These are phyloP conservation scores for Eupithecia subumbrata DNA, from an alignment of 2,888 invertebrate genomes.

Conservation along the genomic window DNA sequence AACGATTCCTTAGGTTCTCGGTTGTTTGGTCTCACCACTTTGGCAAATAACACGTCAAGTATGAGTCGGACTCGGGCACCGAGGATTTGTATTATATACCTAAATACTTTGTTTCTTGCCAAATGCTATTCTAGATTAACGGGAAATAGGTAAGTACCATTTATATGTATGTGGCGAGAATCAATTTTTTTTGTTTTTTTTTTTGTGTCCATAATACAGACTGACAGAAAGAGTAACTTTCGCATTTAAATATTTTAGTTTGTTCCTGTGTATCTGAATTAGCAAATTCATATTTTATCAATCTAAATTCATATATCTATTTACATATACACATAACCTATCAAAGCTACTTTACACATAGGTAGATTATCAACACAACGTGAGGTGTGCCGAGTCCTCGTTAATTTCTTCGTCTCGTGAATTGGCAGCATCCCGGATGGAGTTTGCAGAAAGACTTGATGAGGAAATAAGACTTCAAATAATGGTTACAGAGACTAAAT, in stretches of 20 bases:
- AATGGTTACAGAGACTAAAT: constrained; percentile 11
- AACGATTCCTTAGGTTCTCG: neutral
- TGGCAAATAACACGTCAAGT: no score
- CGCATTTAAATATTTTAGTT: neutral
- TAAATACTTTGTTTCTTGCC: no score
- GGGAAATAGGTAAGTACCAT: no score
- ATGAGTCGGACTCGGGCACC: no score
- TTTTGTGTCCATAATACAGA: no score
- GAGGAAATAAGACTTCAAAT: constrained; percentile 18
- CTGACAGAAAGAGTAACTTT: no score
- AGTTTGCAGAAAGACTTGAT: constrained; percentile 32
- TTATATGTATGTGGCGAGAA: no score
- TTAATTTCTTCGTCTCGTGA: constrained; percentile 27
- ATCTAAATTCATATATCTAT: neutral
- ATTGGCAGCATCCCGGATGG: constrained; percentile 33
- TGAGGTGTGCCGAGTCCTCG: constrained; percentile 21
- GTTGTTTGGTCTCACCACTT: no score
- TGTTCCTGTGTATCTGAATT: neutral
- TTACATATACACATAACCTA: neutral
- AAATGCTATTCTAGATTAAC: no score
- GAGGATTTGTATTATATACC: no score
- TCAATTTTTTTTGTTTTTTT: no score
- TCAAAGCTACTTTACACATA: neutral
- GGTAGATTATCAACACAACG: neutral
- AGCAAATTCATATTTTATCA: neutral